These are phyloP conservation scores for Melinaea marsaeus DNA, from an alignment of 2,888 invertebrate species.

Conservation along the genomic window DNA sequence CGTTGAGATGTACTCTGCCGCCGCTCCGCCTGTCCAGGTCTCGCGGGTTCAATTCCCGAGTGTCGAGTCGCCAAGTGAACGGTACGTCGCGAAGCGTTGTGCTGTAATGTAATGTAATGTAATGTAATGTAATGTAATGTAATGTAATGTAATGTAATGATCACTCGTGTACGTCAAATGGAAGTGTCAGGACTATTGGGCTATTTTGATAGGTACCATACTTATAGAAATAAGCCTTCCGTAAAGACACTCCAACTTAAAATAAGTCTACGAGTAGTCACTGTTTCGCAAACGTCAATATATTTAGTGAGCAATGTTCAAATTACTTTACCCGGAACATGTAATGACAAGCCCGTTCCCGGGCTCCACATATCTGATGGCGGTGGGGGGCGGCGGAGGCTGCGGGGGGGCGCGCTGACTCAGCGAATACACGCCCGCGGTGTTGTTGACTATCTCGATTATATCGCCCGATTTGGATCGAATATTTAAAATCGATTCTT, in stretches of 20 bases:
- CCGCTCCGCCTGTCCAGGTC: slow-evolving; percentile 65
- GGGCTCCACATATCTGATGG: slow-evolving; percentile 39
- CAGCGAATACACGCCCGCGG: slow-evolving; percentile 74
- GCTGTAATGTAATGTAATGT: slow-evolving; percentile 47
- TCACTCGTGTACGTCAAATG: too few species aligned
- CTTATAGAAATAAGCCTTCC: background rate
- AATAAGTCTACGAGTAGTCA: too few species aligned
- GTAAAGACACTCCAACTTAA: too few species aligned
- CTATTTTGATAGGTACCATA: background rate
- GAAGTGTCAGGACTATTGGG: too few species aligned
- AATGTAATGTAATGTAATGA: slow-evolving; percentile 39
- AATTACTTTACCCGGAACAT: slow-evolving; percentile 49
- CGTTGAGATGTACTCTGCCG: slow-evolving; percentile 77
- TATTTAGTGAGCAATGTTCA: background rate
- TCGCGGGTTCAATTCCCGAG: slow-evolving; percentile 66
- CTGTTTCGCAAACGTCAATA: too few species aligned
- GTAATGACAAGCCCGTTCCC: slow-evolving; percentile 37
- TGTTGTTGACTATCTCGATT: slow-evolving; percentile 79
- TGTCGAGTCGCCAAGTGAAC: slow-evolving; percentile 76
- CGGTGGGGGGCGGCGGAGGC: slow-evolving; percentile 37
- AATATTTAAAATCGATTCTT: slow-evolving; percentile 69
- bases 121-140: too few species aligned
- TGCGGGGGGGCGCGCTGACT: slow-evolving; percentile 37
- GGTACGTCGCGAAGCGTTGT: slow-evolving; percentile 75
- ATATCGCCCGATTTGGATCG: slow-evolving; percentile 71